Percentiles rank a stretch among this genome's conserved stretches.
Conservation (phyloP, 2,888 invertebrate genomes). For the Vesta saturnalis region DNA sequence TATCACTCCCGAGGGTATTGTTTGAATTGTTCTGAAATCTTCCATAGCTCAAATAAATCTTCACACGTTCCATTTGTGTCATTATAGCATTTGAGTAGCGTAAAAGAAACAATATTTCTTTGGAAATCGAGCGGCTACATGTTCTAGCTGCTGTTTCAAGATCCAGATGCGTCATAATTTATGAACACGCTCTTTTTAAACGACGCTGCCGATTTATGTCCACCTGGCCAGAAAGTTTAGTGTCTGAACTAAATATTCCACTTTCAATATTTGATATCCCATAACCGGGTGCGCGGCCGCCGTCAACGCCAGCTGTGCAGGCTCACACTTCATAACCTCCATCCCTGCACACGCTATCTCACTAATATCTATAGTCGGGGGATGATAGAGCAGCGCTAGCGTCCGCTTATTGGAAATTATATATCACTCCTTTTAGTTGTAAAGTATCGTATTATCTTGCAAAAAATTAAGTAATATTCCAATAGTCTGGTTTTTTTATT, state of each 20-base stretch:
- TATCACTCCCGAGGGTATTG: conserved; percentile 50
- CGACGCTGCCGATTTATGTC: conserved; percentile 47
- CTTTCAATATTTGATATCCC: conserved; percentile 61
- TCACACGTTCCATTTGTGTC: conserved; percentile 47
- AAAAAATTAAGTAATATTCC: conserved; percentile 45
- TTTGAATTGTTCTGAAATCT: conserved; percentile 51
- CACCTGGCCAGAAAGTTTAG: conserved; percentile 48
- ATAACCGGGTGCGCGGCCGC: conserved; percentile 49
- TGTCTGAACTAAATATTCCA: conserved; percentile 54
- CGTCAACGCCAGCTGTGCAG: conserved; percentile 60
- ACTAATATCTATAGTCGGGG: conserved; percentile 49
- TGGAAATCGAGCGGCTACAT: conserved; percentile 30
- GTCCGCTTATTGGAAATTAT: conserved; percentile 50
- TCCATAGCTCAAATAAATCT: conserved; percentile 48
- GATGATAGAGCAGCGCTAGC: conserved; percentile 45
- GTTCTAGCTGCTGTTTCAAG: conserved; percentile 35
- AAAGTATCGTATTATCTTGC: conserved; percentile 39
- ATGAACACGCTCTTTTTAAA: conserved; percentile 38
- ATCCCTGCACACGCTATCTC: conserved; percentile 46
- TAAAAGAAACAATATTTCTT: conserved; percentile 37
- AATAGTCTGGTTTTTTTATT: conserved; percentile 41
- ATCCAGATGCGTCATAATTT: conserved; percentile 41
- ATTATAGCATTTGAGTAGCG: conserved; percentile 39
- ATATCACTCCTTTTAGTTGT: conserved; percentile 42
- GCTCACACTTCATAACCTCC: conserved; percentile 62